Conservation (phyloP, 30 jellyfish, hydroid and myxozoan species). For the Cassiopea xamachana region DNA sequence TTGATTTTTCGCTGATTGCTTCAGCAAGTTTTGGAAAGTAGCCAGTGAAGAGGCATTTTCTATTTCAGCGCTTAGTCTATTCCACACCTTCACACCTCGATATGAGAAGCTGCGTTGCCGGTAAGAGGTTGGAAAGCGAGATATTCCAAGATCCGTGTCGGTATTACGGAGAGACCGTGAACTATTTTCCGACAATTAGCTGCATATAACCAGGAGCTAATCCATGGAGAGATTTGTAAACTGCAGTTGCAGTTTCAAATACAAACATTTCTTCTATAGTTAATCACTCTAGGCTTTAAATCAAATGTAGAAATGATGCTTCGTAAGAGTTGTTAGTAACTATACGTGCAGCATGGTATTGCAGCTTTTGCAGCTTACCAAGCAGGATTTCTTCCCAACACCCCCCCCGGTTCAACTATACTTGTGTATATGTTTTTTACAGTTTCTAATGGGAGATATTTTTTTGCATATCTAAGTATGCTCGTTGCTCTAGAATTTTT, state of each 20-base stretch:
- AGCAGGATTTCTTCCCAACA: slow-evolving; percentile 33
- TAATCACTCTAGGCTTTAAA: slow-evolving; percentile 48
- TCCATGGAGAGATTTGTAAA: slow-evolving; percentile 55
- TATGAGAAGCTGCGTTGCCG: no score
- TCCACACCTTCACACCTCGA: no score
- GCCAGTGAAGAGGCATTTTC: no score
- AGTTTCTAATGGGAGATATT: slow-evolving; percentile 19
- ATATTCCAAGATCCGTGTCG: slow-evolving; percentile 21
- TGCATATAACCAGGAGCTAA: slow-evolving; percentile 52
- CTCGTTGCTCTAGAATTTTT: slow-evolving; percentile 26
- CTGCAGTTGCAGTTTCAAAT: slow-evolving; percentile 13
- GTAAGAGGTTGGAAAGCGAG: background rate
- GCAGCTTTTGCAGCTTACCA: slow-evolving; percentile 46
- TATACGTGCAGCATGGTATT: slow-evolving; percentile 52
- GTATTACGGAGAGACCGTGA: slow-evolving; percentile 53
- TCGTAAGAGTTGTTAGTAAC: slow-evolving; percentile 61
- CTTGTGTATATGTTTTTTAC: slow-evolving; percentile 32
- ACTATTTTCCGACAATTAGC: slow-evolving; percentile 39
- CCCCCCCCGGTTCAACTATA: slow-evolving; percentile 55
- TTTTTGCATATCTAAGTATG: slow-evolving; percentile 27
- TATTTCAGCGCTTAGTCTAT: no score
- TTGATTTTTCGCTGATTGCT: no score
- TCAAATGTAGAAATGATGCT: slow-evolving; percentile 57
- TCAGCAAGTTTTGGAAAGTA: no score
- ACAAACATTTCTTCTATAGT: slow-evolving; percentile 26